Evolutionary conservation across 2,113 vertebrate species (phyloP), one percentile per base, ranked within the genome.

Genomic region (Sterna hirundo): DNA sequence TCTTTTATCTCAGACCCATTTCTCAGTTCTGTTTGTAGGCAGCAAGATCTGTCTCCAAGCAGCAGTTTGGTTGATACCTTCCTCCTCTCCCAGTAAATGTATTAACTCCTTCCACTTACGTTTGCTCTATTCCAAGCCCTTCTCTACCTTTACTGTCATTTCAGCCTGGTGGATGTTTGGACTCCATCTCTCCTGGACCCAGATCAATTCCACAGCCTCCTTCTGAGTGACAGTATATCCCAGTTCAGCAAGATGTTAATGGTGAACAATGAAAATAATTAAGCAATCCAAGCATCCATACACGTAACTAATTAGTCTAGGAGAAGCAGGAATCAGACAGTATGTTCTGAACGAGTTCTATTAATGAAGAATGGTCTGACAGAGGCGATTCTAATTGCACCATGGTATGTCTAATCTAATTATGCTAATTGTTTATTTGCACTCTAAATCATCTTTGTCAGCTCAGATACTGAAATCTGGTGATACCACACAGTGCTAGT

Each of bases 341-440:
- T 81, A 83, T 88, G 80, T 80, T 88, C 83, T 81, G 80, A 97
- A 83, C 46, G 84, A 86, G 76, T 83, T 92, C 36, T 84, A 8
- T 75, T 96, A 94, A 96, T 96, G 89, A 97, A 94, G 77, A 96
- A 96, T 91, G 40, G 75, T 76, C 93, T 95, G 90, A 95, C 75
- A 91, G 87, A 85, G 54, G 49, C 8, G 5, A 93, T 88, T 91
- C 54, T 96, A 90, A 91, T 94, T 96, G 78, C 86, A 86, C 74
- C 65, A 44, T 57, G 23, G 54, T 94, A 74, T 90, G 84, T 90
- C 93, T 96, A 94, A 93, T 94, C 87, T 94, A 90, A 95, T 95
- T 96, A 96, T 86, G 87, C 66, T 90, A 97, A 96, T 94, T 91
- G 79, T 80, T 92, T 95, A 94, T 95, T 93, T 93, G 92, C 66